Evolutionary conservation across 92 coral and sea anemone species (phyloP), one percentile per base, ranked within the genome.

Genomic region (Zoanthus gigantus): DNA sequence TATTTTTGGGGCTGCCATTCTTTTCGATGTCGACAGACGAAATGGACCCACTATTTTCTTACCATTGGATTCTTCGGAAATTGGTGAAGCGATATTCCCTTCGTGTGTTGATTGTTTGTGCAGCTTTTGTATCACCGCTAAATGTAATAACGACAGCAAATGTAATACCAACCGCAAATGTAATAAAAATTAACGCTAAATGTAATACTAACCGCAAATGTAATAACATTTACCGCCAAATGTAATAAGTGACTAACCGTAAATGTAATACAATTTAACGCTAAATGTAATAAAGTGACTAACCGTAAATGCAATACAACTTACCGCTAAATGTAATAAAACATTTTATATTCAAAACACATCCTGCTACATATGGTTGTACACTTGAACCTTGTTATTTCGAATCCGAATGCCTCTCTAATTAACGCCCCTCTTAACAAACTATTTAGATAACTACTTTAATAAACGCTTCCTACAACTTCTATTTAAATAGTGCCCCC

Each of bases 51-150:
- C 83, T 77, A 52, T 77, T 31, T 23, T 23, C 23, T 23, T 23
- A 23, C 23, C 23, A 23, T 23, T 23, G 23, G 23, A 23, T 23
- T 23, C 23, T 56, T 77, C 57, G 71, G 83, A 77, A 57, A 77
- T 77, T 5, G 83, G 83, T 73, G 56, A 73, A 73, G 78, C 12
- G 78, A 73, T 73, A 73, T 42, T 73, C 78, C 78, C 78, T 73
- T 31, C 56, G 56, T 73, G 78, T 73, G 56, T 73, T 73, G 78
- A 42, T 73, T 73, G 56, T 73, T 73, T 73, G 78, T 73, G 78
- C 57, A 73, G 77, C 77, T 73, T 73, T 73, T 73, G 45, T 73
- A 37, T 37, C 45, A 23, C 23, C 23, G 23, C 23, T 23, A 23
- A 23, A 23, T 23, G 23, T 23, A 23, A 23, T 23, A 23, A 23